phyloP scores from a whole-genome alignment of 1,140 invertebrate species.

The Sinonovacula constricta region DNA sequence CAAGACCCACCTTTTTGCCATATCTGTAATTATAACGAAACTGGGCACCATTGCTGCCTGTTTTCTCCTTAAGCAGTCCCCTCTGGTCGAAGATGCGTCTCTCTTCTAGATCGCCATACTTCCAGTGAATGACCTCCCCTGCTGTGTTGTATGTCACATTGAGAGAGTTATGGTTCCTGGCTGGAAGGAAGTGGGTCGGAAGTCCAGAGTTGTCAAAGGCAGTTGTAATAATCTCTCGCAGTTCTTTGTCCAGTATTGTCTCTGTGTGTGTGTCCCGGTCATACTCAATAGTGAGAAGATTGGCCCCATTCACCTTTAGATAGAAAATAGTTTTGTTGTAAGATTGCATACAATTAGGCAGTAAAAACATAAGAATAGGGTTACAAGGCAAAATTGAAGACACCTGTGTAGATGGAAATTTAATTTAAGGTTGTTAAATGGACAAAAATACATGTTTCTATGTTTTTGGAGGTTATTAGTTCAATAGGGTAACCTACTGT shows the following conservation, averaged over 20 bases:
- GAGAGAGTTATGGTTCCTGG: conserved; percentile 85
- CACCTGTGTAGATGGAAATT: background rate
- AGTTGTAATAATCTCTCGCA: conserved; percentile 89
- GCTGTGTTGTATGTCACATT: conserved; percentile 88
- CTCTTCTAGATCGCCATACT: conserved; percentile 91
- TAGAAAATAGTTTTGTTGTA: conserved; percentile 8
- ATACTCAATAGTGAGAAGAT: conserved; percentile 93
- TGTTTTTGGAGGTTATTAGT: no score
- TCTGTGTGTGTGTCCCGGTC: conserved; percentile 92
- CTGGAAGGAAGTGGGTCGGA: conserved; percentile 83
- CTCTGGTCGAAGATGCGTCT: conserved; percentile 90
- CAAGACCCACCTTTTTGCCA: conserved; percentile 66
- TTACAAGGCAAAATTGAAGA: background rate
- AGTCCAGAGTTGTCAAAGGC: conserved; percentile 92
- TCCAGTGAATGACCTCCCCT: conserved; percentile 94
- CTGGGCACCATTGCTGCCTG: conserved; percentile 85
- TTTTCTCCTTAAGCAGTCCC: conserved; percentile 91
- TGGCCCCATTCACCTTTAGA: conserved; percentile 85
- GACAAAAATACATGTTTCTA: no score
- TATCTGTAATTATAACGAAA: conserved; percentile 83
- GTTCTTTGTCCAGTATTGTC: conserved; percentile 91
- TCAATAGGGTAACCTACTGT: no score
- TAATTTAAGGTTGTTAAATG: background rate
- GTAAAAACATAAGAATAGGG: background rate
- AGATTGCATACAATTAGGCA: no score